Percentiles rank a stretch among this genome's conserved stretches.
Evolutionary conservation across 2,113 vertebrate species (phyloP).

Genomic region (Balaenoptera acutorostrata): DNA sequence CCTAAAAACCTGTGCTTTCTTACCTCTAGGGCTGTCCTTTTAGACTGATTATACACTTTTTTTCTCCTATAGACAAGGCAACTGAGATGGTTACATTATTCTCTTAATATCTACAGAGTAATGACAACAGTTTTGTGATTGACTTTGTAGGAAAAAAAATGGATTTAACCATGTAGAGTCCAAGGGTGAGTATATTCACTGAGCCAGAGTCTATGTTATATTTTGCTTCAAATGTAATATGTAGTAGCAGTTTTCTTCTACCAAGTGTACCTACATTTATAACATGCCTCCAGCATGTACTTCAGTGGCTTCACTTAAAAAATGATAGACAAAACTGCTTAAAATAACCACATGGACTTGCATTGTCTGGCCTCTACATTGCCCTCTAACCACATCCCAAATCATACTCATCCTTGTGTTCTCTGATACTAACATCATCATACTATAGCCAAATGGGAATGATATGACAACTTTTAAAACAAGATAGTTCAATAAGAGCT

Average conservation of each 20-base stretch:
- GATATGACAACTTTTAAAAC: background rate
- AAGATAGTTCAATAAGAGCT: background rate
- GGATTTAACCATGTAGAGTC: background rate
- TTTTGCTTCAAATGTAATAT: background rate
- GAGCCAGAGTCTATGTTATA: background rate
- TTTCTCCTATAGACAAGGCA: background rate
- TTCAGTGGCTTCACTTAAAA: background rate
- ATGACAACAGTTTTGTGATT: background rate
- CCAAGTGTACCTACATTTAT: background rate
- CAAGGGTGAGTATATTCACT: background rate
- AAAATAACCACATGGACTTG: background rate
- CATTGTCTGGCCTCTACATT: background rate
- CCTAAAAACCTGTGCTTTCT: background rate
- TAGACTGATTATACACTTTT: background rate
- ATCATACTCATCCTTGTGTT: background rate
- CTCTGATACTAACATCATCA: background rate
- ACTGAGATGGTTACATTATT: background rate
- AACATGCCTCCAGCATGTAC: background rate
- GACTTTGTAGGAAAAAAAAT: background rate
- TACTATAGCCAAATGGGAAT: background rate
- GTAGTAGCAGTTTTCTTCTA: background rate
- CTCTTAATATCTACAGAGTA: background rate
- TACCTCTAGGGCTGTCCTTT: background rate
- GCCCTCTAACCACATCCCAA: background rate
- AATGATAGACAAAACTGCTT: background rate